Evolutionary conservation across 2,797 vertebrate genomes (phyloP).

Genomic region (Agapornis canus): DNA sequence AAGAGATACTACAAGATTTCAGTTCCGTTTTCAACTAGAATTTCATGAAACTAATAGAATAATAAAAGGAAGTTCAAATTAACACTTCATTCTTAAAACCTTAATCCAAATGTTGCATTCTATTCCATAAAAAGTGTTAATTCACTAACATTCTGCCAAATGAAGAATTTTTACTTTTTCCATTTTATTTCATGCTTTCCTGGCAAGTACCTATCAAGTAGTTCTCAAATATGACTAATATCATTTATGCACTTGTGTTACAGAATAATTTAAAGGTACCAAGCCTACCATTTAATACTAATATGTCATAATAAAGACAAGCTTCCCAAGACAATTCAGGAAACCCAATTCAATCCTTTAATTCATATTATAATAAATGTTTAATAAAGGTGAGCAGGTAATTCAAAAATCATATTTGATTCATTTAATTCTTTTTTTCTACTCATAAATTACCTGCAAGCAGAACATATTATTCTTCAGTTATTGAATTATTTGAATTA

Average conservation of each 20-base stretch:
- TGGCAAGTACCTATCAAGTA: background rate
- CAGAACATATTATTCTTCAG: background rate
- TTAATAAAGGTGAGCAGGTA: background rate
- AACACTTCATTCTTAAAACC: background rate
- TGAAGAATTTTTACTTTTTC: background rate
- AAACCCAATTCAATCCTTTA: background rate
- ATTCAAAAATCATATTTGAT: conserved; percentile 6
- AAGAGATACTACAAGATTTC: background rate
- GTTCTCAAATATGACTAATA: background rate
- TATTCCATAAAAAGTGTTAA: background rate
- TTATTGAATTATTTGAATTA: conserved; percentile 45
- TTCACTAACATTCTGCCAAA: background rate
- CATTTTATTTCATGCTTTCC: conserved; percentile 6
- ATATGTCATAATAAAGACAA: background rate
- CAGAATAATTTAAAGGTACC: background rate
- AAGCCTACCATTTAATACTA: background rate
- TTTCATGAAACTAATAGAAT: background rate
- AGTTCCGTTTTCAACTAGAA: background rate
- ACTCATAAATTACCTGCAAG: conserved; percentile 18
- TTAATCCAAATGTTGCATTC: background rate
- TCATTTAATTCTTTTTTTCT: conserved; percentile 6
- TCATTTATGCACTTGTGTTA: background rate
- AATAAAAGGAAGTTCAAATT: background rate
- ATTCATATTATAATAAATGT: conserved; percentile 2
- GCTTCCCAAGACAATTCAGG: background rate